phyloP scores from a whole-genome alignment of 2,888 invertebrate species.

The Sesia apiformis region DNA sequence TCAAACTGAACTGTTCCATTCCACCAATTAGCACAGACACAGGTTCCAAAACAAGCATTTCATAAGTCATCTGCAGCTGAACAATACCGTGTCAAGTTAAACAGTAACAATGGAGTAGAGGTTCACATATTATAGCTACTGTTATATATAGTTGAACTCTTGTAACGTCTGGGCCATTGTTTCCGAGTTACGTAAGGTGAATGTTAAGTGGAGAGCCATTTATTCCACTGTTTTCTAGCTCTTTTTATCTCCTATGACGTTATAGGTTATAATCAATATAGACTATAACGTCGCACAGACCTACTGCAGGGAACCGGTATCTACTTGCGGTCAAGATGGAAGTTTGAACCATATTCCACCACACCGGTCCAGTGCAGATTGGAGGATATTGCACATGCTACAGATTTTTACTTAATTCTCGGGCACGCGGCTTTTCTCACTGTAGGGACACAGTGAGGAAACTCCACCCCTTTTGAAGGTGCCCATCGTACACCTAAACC shows the following conservation, averaged over 20 bases:
- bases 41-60: background rate
- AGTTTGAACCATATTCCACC: too few species aligned
- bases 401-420: too few species aligned
- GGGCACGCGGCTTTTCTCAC: too few species aligned
- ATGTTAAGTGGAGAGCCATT: constrained; percentile 14
- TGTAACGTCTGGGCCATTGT: constrained; percentile 18
- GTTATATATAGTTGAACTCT: background rate
- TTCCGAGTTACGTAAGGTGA: constrained; percentile 18
- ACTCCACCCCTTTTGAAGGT: too few species aligned
- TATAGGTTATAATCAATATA: background rate
- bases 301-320: background rate
- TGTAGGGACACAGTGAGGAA: too few species aligned
- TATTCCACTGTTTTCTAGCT: constrained; percentile 1
- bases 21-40: background rate
- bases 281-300: background rate
- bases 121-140: background rate
- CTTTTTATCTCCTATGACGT: background rate
- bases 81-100: background rate
- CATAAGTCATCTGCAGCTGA: background rate
- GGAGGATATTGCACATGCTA: too few species aligned
- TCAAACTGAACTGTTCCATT: background rate
- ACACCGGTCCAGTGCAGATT: too few species aligned
- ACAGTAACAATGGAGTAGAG: background rate
- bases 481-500: too few species aligned
- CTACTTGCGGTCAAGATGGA: too few species aligned